These are phyloP conservation scores for Pelochelys cantorii DNA, from an alignment of 2,797 vertebrate genomes.

Conservation along the genomic window DNA sequence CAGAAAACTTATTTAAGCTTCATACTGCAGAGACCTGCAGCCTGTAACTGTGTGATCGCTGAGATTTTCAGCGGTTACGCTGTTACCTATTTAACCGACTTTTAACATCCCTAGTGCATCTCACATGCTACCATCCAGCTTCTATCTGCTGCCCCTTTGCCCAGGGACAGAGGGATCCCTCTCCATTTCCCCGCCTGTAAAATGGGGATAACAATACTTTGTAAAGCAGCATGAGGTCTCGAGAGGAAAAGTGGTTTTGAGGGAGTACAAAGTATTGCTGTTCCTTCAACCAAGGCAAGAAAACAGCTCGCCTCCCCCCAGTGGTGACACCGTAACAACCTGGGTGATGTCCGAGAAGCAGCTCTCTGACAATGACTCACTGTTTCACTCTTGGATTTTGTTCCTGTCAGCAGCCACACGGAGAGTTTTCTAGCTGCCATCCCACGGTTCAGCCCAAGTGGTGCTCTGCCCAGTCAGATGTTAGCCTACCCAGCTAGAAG, in stretches of 20 bases:
- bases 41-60: no score
- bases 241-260: not conserved
- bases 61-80: no score
- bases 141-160: not conserved
- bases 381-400: conserved; percentile 7
- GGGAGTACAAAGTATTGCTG: not conserved
- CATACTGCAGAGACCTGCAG: no score
- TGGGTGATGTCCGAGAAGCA: not conserved
- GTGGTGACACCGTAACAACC: fast-evolving
- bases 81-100: no score
- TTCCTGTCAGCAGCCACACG: conserved; percentile 16
- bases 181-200: not conserved
- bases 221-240: not conserved
- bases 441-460: not conserved
- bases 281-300: not conserved
- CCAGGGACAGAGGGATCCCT: not conserved
- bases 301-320: conserved; percentile 8
- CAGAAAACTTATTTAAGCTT: no score
- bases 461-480: not conserved
- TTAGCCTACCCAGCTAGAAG: no score
- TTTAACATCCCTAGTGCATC: no score
- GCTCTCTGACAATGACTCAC: conserved; percentile 35
- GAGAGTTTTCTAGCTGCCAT: not conserved
- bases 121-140: no score
- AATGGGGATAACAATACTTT: not conserved